These are phyloP conservation scores for Diorhabda elongata DNA, from an alignment of 1,140 invertebrate species.

Conservation along the genomic window DNA sequence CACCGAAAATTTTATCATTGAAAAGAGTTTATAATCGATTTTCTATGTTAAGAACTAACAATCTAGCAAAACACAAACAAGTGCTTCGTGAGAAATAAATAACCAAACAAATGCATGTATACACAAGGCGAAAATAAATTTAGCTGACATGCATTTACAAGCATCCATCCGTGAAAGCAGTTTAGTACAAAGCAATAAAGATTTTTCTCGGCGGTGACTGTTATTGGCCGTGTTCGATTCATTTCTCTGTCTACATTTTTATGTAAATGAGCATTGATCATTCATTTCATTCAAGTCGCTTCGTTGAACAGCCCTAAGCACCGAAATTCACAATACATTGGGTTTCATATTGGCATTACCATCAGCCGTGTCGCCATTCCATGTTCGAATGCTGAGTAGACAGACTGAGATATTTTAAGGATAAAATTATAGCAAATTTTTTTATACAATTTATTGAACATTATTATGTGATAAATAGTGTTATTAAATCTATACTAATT, in stretches of 20 bases:
- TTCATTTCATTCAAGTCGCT: conserved; percentile 22
- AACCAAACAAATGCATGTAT: neutral
- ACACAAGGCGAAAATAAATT: neutral
- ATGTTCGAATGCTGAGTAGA: conserved; percentile 27
- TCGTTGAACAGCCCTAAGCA: conserved; percentile 28
- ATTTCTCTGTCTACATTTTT: conserved; percentile 29
- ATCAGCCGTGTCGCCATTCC: conserved; percentile 19
- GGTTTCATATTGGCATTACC: conserved; percentile 20
- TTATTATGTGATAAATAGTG: too few species aligned
- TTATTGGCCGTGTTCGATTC: conserved; percentile 30
- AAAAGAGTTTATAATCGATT: too few species aligned
- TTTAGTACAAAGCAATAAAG: conserved; percentile 7
- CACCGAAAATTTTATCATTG: too few species aligned
- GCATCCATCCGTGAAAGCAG: conserved; percentile 7
- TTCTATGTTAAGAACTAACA: too few species aligned
- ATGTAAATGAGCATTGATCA: conserved; percentile 33
- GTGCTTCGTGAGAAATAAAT: neutral
- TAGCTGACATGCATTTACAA: conserved; percentile 2
- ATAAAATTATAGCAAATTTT: neutral
- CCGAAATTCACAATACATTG: conserved; percentile 31
- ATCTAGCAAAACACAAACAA: neutral
- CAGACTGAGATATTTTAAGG: neutral
- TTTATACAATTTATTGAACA: too few species aligned
- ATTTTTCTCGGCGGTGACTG: conserved; percentile 17
- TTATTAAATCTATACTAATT: too few species aligned